A percentile compares a stretch with the other conserved stretches of the same genome.
These are phyloP conservation scores for Trachymyrmex cornetzi DNA, from an alignment of 1,140 invertebrate species.

Conservation along the genomic window DNA sequence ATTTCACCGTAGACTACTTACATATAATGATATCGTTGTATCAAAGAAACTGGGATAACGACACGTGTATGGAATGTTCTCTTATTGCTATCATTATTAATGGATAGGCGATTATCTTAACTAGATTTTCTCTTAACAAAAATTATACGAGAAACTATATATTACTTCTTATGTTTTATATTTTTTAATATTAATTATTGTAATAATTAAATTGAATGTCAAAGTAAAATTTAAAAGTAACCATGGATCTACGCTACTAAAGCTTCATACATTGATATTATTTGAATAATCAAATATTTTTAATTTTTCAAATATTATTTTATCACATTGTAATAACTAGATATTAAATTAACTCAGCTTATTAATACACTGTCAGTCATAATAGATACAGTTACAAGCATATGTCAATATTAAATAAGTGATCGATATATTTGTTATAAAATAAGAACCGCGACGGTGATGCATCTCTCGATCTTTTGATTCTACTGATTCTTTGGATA, in stretches of 20 bases:
- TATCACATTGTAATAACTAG: background rate
- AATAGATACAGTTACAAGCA: background rate
- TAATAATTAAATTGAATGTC: conserved; percentile 1
- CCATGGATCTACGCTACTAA: background rate
- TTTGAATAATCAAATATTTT: background rate
- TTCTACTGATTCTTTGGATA: conserved; percentile 37
- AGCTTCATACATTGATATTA: background rate
- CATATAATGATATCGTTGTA: background rate
- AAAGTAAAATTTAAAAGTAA: background rate
- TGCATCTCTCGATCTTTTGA: conserved; percentile 77
- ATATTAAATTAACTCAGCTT: too few relatives aligned
- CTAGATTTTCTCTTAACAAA: background rate
- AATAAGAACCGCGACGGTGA: conserved; percentile 58
- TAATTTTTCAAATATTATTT: background rate
- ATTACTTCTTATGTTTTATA: background rate
- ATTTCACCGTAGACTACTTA: conserved; percentile 22
- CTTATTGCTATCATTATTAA: conserved; percentile 13
- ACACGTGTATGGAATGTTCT: background rate
- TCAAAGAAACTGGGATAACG: background rate
- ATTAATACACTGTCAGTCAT: background rate
- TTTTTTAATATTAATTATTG: conserved; percentile 6
- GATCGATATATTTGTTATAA: conserved; percentile 52
- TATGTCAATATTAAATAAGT: background rate
- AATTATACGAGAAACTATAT: background rate
- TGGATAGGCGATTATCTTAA: background rate